These are phyloP conservation scores for Dicerorhinus sumatrensis DNA, from an alignment of 2,113 vertebrate genomes.

Conservation along the genomic window DNA sequence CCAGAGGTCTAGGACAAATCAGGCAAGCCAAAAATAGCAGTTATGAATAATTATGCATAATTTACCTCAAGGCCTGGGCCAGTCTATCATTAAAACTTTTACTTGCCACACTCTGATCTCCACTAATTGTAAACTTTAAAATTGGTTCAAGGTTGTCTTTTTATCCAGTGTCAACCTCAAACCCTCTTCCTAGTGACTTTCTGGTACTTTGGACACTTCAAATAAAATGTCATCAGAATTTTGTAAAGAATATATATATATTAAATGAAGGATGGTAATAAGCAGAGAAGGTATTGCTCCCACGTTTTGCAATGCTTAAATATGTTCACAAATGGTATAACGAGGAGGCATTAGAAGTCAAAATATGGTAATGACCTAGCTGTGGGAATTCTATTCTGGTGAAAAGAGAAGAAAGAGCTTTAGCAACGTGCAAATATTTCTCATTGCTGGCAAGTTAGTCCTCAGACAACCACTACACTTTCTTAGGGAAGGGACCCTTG, in stretches of 20 bases:
- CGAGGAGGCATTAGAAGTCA: constrained; percentile 60
- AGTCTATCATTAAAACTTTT: constrained; percentile 88
- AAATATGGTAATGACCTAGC: constrained; percentile 16
- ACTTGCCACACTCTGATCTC: constrained; percentile 87
- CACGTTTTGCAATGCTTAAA: constrained; percentile 52
- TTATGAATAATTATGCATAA: constrained; percentile 98
- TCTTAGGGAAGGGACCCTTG: neutral
- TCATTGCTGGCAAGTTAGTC: constrained; percentile 2
- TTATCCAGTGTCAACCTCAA: constrained; percentile 74
- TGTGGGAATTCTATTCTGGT: constrained; percentile 20
- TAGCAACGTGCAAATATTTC: constrained; percentile 41
- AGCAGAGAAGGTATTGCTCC: neutral
- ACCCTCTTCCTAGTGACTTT: constrained; percentile 72
- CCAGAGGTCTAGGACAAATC: constrained; percentile 94
- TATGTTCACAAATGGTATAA: constrained; percentile 59
- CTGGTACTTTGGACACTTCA: constrained; percentile 72
- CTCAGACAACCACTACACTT: constrained; percentile 20
- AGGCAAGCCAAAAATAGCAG: constrained; percentile 95
- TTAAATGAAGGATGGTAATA: neutral
- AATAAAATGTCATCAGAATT: constrained; percentile 69
- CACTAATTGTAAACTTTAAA: constrained; percentile 85
- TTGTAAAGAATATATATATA: neutral
- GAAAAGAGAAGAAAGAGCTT: constrained; percentile 1
- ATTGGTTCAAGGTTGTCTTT: constrained; percentile 86
- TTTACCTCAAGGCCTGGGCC: constrained; percentile 95